Evolutionary conservation across 2,888 invertebrate species (phyloP), one percentile per base, ranked within the genome.

Genomic region (Meghimatium bilineatum): DNA sequence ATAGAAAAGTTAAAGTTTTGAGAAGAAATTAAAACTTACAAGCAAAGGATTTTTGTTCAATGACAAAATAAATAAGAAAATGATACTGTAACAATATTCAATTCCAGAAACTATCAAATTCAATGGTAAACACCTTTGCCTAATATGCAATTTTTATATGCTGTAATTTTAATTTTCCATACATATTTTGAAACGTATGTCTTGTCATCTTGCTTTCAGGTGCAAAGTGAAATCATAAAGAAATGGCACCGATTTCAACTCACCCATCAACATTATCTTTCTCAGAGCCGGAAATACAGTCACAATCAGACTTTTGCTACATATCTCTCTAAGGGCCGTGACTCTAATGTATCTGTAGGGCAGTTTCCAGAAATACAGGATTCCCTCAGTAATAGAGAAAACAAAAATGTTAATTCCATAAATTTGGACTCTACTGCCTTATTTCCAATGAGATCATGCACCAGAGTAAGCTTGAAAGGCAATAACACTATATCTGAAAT

Each of bases 211-310:
- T 44, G 12, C 5, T 44, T 44, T 44, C 71, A 85, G 85, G 85
- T 85, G 20, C 82, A 76, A n/a, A 82, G 69, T 49, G 85, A 85
- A 69, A 60, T 85, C 52, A 85, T 69, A 60, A 85, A 85, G 36
- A 85, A 79, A 44, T 85, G 85, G 85, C 79, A 82, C 34, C 44
- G 85, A 32, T 85, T 85, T 56, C 66, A 71, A 10, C 32, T 85
- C 23, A 85, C 36, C 3, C 52, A 82, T 1, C 44, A 44, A 44
- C 23, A 79, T 32, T 69, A 82, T 29, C 74, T 85, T 20, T 74
- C 82, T 23, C 66, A 75, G 52, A 75, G 75, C 23, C 49, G 79
- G 44, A 75, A 63, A 36, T 69, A 82, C 36, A 80, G 82, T 67
- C 34, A 79, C 38, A 84, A 79, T 52, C 32, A 14, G 14, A 85